These are phyloP conservation scores for Diabrotica balteata DNA, from an alignment of 2,888 invertebrate species.

Conservation along the genomic window DNA sequence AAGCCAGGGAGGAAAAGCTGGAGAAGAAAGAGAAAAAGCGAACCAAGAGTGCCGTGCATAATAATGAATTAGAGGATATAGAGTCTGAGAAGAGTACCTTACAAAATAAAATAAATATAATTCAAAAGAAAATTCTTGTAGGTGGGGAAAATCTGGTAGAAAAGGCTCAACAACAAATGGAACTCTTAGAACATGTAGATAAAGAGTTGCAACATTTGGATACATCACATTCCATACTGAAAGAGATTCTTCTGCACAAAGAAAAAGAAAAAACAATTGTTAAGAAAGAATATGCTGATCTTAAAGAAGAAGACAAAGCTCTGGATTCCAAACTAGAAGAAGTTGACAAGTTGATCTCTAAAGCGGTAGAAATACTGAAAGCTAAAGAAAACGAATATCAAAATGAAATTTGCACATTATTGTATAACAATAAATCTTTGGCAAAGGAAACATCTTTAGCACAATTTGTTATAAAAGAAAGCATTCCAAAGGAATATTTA, in stretches of 20 bases:
- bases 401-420: constrained; percentile 41
- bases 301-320: constrained; percentile 92
- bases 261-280: constrained; percentile 87
- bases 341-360: constrained; percentile 80
- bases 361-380: constrained; percentile 77
- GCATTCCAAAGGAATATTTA: constrained; percentile 89
- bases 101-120: constrained; percentile 66
- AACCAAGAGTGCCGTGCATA: constrained; percentile 46
- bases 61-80: constrained; percentile 62
- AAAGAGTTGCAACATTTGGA: constrained; percentile 78
- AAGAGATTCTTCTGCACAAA: constrained; percentile 81
- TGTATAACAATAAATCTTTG: constrained; percentile 77
- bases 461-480: constrained; percentile 84
- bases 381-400: constrained; percentile 64
- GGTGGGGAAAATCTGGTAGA: constrained; percentile 97
- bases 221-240: constrained; percentile 77
- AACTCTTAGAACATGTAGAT: constrained; percentile 83
- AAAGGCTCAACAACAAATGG: constrained; percentile 90
- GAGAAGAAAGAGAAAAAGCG: constrained; percentile 65
- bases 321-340: constrained; percentile 86
- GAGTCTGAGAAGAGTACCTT: constrained; percentile 63
- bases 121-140: constrained; percentile 91
- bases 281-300: constrained; percentile 83
- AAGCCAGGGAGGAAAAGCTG: constrained; percentile 60
- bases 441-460: constrained; percentile 80